Evolutionary conservation across 2,113 vertebrate genomes (phyloP).

Genomic region (Passer montanus): DNA sequence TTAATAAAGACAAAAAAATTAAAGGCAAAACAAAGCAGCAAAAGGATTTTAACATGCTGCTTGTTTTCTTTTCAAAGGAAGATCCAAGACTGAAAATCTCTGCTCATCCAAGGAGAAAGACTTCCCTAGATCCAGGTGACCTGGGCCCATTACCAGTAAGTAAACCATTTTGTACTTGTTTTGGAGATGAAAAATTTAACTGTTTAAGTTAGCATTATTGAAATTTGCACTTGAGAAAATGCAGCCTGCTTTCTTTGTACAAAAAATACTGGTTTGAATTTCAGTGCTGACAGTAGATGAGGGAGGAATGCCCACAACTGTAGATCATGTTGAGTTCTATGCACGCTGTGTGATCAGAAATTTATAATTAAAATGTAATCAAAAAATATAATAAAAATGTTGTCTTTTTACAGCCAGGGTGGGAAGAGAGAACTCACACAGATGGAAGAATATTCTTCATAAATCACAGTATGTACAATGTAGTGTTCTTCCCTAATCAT

Average conservation of each 20-base stretch:
- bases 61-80: conserved; percentile 78
- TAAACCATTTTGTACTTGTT: background rate
- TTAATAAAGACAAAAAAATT: background rate
- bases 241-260: background rate
- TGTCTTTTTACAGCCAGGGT: conserved; percentile 84
- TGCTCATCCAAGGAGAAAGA: conserved; percentile 78
- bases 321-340: background rate
- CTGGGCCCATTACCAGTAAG: conserved; percentile 91
- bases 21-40: background rate
- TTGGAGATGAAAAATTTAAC: background rate
- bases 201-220: background rate
- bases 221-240: background rate
- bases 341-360: background rate
- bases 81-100: conserved; percentile 90
- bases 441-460: conserved; percentile 97
- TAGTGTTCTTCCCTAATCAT: background rate
- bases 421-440: conserved; percentile 93
- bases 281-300: background rate
- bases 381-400: background rate
- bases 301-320: background rate
- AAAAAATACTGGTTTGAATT: background rate
- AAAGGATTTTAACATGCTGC: conserved; percentile 16
- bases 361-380: background rate
- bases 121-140: conserved; percentile 84
- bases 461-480: conserved; percentile 87